Base-by-base conservation (phyloP, 2,888 invertebrate genomes). In the Capitulum mitella region DNA sequence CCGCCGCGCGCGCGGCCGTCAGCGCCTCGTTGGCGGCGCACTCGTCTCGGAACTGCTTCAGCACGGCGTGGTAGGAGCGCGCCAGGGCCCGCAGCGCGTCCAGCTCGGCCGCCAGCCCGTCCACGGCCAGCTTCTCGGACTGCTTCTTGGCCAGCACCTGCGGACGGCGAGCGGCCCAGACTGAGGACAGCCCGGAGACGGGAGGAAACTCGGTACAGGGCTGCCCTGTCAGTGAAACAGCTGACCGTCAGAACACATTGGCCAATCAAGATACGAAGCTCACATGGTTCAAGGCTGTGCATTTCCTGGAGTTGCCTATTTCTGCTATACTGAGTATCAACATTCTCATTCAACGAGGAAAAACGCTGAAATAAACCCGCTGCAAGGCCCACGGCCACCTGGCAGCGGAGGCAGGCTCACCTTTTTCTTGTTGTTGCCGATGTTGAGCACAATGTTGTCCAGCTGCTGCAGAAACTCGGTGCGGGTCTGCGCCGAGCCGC, bases 101-200 rank as follows among this genome's bases (percentile, higher is more conserved):
- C 46, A 76, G 46, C 29, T 29, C 10, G 26, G 1, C 46, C 16
- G 19, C 29, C 29, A 76, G 29, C 32, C 1, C 46, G 32, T 76
- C 76, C 76, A 76, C 43, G 14, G n/a, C 5, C 16, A 29, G 46
- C 76, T 76, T 76, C 70, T 70, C 70, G 22, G 37, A 8, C 70
- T 70, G 64, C 64, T 64, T 64, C 64, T 64, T 64, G 32, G 19
- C 43, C n/a, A 74, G 74, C 40, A 64, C 64, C 43, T 74, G 74
- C 37, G 12, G n/a, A n/a, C n/a, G n/a, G n/a, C n/a, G n/a, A n/a
- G n/a, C n/a, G n/a, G n/a, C n/a, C n/a, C n/a, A n/a, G n/a, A n/a
- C n/a, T n/a, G n/a, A n/a, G 16, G n/a, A 54, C 54, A 54, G 54
- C 19, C 10, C 54, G 54, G 29, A 8, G 1, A 16, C 29, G 14